Evolutionary conservation across 2,797 vertebrate species (phyloP).

Genomic region (Mionectes olivaceus): DNA sequence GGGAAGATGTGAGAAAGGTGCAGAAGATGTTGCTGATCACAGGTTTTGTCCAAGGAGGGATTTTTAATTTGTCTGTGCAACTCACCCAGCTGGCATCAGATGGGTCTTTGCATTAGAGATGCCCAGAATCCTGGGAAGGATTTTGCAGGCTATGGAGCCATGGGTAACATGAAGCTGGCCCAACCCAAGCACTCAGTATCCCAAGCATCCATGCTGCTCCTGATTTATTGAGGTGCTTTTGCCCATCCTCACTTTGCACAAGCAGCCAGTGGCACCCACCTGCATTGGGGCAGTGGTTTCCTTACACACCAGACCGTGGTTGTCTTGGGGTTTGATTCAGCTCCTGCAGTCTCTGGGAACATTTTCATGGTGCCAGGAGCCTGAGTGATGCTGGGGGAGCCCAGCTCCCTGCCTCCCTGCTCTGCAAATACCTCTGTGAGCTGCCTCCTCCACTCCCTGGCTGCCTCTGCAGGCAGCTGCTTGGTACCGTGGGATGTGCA

Average conservation of each 20-base stretch:
- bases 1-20: not conserved
- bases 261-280: not conserved
- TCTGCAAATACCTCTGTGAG: not conserved
- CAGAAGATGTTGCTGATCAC: not conserved
- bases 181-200: not conserved
- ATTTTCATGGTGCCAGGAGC: not conserved
- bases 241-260: not conserved
- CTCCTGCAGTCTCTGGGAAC: not conserved
- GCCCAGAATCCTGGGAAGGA: not conserved
- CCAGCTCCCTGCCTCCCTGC: not conserved
- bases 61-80: not conserved
- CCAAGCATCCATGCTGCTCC: not conserved
- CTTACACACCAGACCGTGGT: not conserved
- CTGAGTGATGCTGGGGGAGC: not conserved
- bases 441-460: fast-evolving
- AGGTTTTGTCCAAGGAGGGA: not conserved
- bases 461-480: not conserved
- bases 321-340: fast-evolving
- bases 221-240: not conserved
- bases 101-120: not conserved
- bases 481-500: not conserved
- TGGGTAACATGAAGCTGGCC: not conserved
- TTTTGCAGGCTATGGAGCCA: not conserved
- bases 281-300: not conserved
- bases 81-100: not conserved